Evolutionary conservation across 2,113 vertebrate genomes (phyloP), one percentile per base, ranked within the genome.

Genomic region (Eptatretus burgeri): DNA sequence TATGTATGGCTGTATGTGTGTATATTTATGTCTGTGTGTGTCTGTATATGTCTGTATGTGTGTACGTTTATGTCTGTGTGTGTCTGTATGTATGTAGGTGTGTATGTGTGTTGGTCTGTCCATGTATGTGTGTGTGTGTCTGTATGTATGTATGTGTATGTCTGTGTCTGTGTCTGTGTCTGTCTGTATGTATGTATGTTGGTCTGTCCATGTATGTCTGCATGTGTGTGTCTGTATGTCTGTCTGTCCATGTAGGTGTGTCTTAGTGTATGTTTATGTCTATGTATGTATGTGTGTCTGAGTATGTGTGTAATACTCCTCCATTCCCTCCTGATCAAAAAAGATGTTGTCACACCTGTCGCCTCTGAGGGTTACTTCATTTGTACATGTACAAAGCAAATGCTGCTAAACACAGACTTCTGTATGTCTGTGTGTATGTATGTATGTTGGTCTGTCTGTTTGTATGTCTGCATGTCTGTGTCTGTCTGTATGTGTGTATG

Each of bases 141-240:
- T 53, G 52, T 53, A 11, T 53, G 52, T 53, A 11, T 53, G 52
- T 53, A 11, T 11, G 10, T 53, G 52, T 53, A 53, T 53, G 52
- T 53, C 10, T 53, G 52, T 53, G 52, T 53, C 52, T 53, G 52
- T 53, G 52, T 53, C 10, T 53, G 52, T 53, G 52, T 53, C 10
- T 53, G 11, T 11, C n/a, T n/a, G 10, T 53, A 11, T 53, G 52
- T 53, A 11, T 53, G 52, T 53, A 53, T n/a, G n/a, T n/a, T n/a
- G n/a, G 10, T 11, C 52, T 53, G 52, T 53, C 10, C 11, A 53
- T 53, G 52, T 53, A 11, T 53, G 52, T 53, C 52, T 53, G 52
- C 11, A 53, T 53, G 52, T 53, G 52, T 53, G 52, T 53, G 52
- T 53, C 52, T 53, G 52, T 53, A 53, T 53, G 52, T 53, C 10